Percentiles rank a stretch among this genome's conserved stretches.
These are phyloP conservation scores for Dynastes maya DNA, from an alignment of 2,888 invertebrate species.

Conservation along the genomic window DNA sequence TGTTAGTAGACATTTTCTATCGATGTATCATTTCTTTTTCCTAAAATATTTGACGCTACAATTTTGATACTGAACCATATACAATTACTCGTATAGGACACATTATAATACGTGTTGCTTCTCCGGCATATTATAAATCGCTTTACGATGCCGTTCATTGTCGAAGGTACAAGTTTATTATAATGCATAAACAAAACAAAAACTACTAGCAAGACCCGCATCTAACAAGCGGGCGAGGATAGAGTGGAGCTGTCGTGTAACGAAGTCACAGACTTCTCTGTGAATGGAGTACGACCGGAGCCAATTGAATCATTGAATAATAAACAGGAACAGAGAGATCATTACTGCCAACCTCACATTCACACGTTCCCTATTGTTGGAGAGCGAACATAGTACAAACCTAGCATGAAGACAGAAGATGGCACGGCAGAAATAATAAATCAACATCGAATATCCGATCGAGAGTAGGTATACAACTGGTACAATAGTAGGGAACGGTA, in stretches of 20 bases:
- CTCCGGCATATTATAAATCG: not conserved
- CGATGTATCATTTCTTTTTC: too few relatives aligned
- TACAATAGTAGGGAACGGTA: not conserved
- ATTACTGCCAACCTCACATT: constrained; percentile 51
- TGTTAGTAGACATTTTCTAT: too few relatives aligned
- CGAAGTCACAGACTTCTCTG: constrained; percentile 39
- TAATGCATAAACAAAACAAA: not conserved
- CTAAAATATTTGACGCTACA: too few relatives aligned
- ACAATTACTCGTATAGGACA: not conserved
- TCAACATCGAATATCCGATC: constrained; percentile 23
- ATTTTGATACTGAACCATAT: too few relatives aligned
- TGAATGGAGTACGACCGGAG: constrained; percentile 6
- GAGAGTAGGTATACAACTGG: not conserved
- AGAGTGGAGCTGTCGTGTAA: not conserved
- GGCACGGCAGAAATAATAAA: constrained; percentile 20
- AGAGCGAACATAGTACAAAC: constrained; percentile 16
- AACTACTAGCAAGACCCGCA: constrained; percentile 6
- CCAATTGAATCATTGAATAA: constrained; percentile 53
- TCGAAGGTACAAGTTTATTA: not conserved
- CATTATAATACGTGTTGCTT: not conserved
- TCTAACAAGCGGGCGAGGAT: not conserved
- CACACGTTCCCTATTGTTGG: constrained; percentile 51
- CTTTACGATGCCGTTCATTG: not conserved
- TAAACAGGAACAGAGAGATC: constrained; percentile 53
- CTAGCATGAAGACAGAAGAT: constrained; percentile 4